Conservation (phyloP, 2,888 invertebrate species). For the Rotaria sp. region DNA sequence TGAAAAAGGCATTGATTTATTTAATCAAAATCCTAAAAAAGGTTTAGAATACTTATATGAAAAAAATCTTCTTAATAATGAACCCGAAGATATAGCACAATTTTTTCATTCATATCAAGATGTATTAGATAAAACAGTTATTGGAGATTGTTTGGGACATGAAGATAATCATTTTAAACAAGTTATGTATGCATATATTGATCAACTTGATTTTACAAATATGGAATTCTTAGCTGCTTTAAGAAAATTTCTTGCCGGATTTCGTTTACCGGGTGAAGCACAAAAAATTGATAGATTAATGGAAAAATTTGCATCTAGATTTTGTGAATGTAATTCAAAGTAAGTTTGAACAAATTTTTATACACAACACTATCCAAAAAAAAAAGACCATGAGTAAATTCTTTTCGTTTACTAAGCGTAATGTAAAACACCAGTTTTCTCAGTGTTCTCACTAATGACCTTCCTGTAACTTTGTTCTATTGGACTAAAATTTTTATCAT, state of each 20-base stretch:
- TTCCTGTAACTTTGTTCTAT: too few species aligned
- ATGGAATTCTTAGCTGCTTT: conserved; percentile 70
- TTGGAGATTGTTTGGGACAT: conserved; percentile 90
- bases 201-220: conserved; percentile 73
- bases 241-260: conserved; percentile 84
- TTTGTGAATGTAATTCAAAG: conserved; percentile 93
- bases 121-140: conserved; percentile 71
- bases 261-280: conserved; percentile 91
- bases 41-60: conserved; percentile 88
- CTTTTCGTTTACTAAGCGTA: too few species aligned
- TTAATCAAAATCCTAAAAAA: conserved; percentile 87
- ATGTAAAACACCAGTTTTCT: too few species aligned
- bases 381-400: too few species aligned
- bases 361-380: too few species aligned
- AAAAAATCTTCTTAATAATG: conserved; percentile 73
- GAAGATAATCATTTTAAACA: conserved; percentile 69
- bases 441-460: too few species aligned
- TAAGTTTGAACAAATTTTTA: conserved; percentile 54
- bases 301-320: conserved; percentile 98
- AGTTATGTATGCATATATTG: conserved; percentile 96
- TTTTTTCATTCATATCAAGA: conserved; percentile 83
- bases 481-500: too few species aligned
- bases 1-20: conserved; percentile 90
- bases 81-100: conserved; percentile 78
- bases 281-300: conserved; percentile 98